Evolutionary conservation across 2,888 invertebrate species (phyloP).

Genomic region (Danaus chrysippus): DNA sequence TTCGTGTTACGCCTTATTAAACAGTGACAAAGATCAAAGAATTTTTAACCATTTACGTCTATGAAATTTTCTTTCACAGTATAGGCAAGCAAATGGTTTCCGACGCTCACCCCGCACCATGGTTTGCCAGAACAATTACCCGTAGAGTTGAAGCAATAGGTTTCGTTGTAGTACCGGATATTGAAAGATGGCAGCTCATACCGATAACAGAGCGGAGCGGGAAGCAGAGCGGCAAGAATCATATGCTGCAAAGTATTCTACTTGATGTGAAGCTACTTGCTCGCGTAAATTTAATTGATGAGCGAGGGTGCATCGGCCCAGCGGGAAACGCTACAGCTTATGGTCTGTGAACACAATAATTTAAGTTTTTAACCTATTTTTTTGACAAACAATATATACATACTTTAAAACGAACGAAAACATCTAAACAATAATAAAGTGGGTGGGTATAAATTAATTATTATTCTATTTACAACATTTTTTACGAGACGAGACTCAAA

Average conservation of each 20-base stretch:
- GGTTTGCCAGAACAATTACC: conserved; percentile 56
- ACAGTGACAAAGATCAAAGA: neutral
- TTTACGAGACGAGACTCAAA: too few relatives aligned
- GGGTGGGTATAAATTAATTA: too few relatives aligned
- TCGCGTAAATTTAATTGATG: conserved; percentile 59
- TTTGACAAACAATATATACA: too few relatives aligned
- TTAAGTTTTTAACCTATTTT: neutral
- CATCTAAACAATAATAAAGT: too few relatives aligned
- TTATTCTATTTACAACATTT: too few relatives aligned
- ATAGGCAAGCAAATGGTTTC: conserved; percentile 67
- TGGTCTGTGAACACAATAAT: conserved; percentile 44
- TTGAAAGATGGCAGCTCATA: conserved; percentile 44
- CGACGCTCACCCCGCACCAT: conserved; percentile 58
- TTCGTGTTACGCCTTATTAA: too few relatives aligned
- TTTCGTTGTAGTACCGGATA: conserved; percentile 47
- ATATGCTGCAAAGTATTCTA: conserved; percentile 30
- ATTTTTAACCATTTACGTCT: neutral
- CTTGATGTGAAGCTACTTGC: conserved; percentile 58
- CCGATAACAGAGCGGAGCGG: conserved; percentile 47
- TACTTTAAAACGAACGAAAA: too few relatives aligned
- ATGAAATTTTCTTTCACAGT: conserved; percentile 40
- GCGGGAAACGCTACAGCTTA: conserved; percentile 63
- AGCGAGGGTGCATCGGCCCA: conserved; percentile 59
- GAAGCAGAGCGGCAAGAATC: conserved; percentile 28
- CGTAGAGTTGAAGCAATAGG: conserved; percentile 48